Evolutionary conservation across 2,888 invertebrate genomes (phyloP).

Genomic region (Synanthedon formicaeformis): DNA sequence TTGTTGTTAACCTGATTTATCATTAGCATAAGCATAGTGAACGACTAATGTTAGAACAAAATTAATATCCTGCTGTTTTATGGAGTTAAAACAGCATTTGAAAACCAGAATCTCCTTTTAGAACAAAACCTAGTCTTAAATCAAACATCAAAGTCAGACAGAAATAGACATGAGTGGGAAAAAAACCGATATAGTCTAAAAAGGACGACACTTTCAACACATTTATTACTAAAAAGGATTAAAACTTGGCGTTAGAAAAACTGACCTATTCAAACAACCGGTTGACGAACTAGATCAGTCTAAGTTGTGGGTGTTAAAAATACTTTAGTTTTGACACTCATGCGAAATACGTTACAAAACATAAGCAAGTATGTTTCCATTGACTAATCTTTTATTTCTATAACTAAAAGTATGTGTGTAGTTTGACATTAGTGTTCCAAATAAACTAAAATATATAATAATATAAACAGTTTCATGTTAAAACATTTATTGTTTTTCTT

Average conservation of each 20-base stretch:
- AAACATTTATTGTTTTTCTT: too few species aligned
- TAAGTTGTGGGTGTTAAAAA: conserved; percentile 7
- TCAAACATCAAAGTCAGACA: too few species aligned
- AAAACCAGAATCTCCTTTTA: too few species aligned
- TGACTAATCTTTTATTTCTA: not conserved
- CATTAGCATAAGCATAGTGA: too few species aligned
- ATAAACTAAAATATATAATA: too few species aligned
- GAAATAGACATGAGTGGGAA: not conserved
- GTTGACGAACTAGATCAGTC: conserved; percentile 4
- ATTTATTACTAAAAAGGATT: not conserved
- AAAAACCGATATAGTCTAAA: not conserved
- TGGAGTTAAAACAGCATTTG: too few species aligned
- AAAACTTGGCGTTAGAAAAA: conserved; percentile 1
- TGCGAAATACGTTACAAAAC: not conserved
- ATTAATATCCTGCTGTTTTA: too few species aligned
- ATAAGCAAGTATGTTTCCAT: conserved; percentile 3
- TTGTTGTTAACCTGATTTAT: too few species aligned
- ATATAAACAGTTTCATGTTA: too few species aligned
- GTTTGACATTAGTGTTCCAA: not conserved
- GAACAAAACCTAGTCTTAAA: too few species aligned
- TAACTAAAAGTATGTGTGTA: too few species aligned
- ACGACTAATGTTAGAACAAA: too few species aligned
- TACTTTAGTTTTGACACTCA: conserved; percentile 6
- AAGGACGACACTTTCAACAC: not conserved
- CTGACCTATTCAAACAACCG: conserved; percentile 1